Evolutionary conservation across 2,113 vertebrate genomes (phyloP).

Genomic region (Gnathonemus longibarbis): DNA sequence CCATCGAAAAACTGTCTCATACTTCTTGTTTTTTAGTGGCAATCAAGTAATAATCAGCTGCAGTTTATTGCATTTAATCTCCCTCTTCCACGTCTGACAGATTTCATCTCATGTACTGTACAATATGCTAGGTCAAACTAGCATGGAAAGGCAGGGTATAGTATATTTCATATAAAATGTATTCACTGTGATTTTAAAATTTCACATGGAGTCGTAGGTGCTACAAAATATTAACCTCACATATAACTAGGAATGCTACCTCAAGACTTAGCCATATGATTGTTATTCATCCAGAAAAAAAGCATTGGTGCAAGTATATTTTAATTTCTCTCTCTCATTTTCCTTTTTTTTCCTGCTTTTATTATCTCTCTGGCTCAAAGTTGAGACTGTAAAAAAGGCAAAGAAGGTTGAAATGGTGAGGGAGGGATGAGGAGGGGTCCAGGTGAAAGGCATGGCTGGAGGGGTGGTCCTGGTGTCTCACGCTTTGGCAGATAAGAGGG

Average conservation of each 20-base stretch:
- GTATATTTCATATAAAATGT: constrained; percentile 1
- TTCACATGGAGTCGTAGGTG: constrained; percentile 4
- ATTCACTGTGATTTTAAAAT: constrained; percentile 10
- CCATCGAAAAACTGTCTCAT: background rate
- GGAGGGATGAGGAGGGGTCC: constrained; percentile 26
- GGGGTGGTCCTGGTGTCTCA: background rate
- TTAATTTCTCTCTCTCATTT: constrained; percentile 4
- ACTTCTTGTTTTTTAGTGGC: background rate
- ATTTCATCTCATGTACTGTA: constrained; percentile 17
- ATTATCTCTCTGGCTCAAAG: constrained; percentile 44
- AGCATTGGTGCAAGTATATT: background rate
- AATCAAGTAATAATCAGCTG: background rate
- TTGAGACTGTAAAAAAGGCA: constrained; percentile 42
- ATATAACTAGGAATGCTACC: constrained; percentile 12
- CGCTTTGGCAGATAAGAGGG: background rate
- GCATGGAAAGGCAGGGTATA: constrained; percentile 9
- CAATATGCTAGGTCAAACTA: constrained; percentile 1
- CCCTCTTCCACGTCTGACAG: background rate
- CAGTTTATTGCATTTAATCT: background rate
- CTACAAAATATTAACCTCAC: constrained; percentile 10
- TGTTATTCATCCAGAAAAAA: background rate
- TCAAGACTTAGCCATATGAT: constrained; percentile 5
- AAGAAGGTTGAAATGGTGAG: constrained; percentile 33
- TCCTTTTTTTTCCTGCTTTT: constrained; percentile 32
- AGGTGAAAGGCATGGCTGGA: background rate